Base-by-base conservation (phyloP, 2,113 vertebrate species). In the Pangasianodon gigas region DNA sequence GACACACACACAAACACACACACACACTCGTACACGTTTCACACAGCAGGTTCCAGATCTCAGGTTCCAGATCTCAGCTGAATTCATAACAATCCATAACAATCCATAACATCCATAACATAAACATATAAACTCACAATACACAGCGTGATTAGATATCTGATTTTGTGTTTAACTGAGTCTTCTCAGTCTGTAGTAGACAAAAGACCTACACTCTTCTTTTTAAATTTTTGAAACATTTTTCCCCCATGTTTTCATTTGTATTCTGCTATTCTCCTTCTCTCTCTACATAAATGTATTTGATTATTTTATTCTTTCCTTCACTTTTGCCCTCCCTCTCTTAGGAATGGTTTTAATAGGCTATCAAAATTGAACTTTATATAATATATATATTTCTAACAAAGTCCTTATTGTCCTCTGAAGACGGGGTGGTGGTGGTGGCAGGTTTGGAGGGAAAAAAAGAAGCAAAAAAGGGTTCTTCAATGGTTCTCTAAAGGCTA, bases 1-100 rank as follows among this genome's bases (percentile, higher is more conserved):
- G 96, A 84, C 29, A 75, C 19, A 56, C 24, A 41, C 32, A 58
- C 67, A 84, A 51, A 60, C 82, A 51, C 37, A 79, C 7, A 60
- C 54, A 77, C 26, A 51, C 37, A 62, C 71, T 56, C 75, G 48
- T 48, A 67, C 62, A 67, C 77, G 71, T 56, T 48, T n/a, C 52
- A 85, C 81, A 13, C 10, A 69, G 7, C 21, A 26, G 37, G 4
- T 5, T 37, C 86, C 62, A 81, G 6, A 89, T 24, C 6, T 84
- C 54, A 56, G 54, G 54, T 56, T 14, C 54, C 54, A 56, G 54
- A 18, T 56, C 54, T 58, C 14, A 58, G 56, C 14, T 58, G 14
- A 58, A 58, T 16, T 18, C 14, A 58, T 19, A 62, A 62, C 6
- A 62, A 62, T 62, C 60, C 14, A 58, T 19, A 62, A 62, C 6